Base-by-base conservation (phyloP, 2,888 invertebrate genomes). In the Brachyopa scutellaris region DNA sequence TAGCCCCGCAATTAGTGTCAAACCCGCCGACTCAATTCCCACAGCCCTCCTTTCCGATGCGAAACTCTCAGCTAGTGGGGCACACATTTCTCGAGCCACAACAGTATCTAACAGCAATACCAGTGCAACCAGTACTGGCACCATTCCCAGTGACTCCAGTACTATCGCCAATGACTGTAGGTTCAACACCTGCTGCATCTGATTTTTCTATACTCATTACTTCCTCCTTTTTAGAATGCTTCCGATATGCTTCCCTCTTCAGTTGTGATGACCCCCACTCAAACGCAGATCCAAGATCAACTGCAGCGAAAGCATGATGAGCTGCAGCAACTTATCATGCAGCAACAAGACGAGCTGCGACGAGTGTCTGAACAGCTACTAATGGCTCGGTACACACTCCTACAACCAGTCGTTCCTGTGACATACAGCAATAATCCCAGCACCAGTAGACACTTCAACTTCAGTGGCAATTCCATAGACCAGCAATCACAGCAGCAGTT, bases 361-460 rank as follows among this genome's bases (percentile, higher is more conserved):
- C 92, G 94, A 84, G 95, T 97, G 0, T 96, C 96, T n/a, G 96
- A 97, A 87, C 97, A 97, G 87, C 91, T 97, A 62, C 89, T 96
- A 51, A 93, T 97, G 89, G 95, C 96, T 0, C 93, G 95, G 86
- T 94, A 96, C 85, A 96, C 96, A 4, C 92, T 96, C 8, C 86
- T 93, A 31, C 92, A 91, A 53, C 86, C 90, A 4, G 85, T 89
- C 76, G 86, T 89, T 84, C 87, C 88, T 0, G 85, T 88, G 73
- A 86, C 86, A 8, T 88, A 87, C 38, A 84, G 85, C 42, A 86
- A 62, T 53, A 83, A 15, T 15, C 21, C 86, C 51, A 83, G 51
- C 36, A 70, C 73, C 0, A 74, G 62, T 11, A 85, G 87, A 17
- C 86, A 69, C n/a, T 85, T 86, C 19, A 86, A 86, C 33, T 88